Conservation (phyloP, 2,888 invertebrate genomes). For the Ischnus inquisitorius region DNA sequence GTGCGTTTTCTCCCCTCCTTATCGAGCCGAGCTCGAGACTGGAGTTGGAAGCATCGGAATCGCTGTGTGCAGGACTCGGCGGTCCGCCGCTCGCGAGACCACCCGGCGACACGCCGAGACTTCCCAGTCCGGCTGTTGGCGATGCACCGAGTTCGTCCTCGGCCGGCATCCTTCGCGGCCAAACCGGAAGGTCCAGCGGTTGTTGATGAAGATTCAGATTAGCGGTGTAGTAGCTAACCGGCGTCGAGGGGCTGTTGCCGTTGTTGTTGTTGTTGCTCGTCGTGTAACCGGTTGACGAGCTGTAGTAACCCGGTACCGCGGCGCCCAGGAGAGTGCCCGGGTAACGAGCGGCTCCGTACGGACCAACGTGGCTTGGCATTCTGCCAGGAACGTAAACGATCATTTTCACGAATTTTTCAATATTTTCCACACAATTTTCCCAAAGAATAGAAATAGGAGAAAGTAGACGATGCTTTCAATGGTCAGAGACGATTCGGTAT, state of each 20-base stretch:
- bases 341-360: conserved; percentile 83
- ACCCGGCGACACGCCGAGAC: conserved; percentile 75
- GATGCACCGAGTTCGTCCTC: conserved; percentile 82
- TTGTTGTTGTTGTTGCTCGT: conserved; percentile 66
- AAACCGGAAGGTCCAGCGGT: conserved; percentile 82
- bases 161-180: conserved; percentile 84
- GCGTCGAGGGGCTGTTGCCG: conserved; percentile 47
- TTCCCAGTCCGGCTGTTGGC: conserved; percentile 76
- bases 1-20: conserved; percentile 82
- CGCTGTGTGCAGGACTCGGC: conserved; percentile 83
- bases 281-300: conserved; percentile 77
- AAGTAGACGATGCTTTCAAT: conserved; percentile 16
- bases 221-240: conserved; percentile 62
- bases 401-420: conserved; percentile 75
- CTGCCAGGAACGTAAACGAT: conserved; percentile 85
- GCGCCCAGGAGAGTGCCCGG: conserved; percentile 82
- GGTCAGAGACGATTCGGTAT: conserved; percentile 23
- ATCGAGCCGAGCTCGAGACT: conserved; percentile 83
- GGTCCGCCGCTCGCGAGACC: conserved; percentile 79
- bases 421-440: not conserved
- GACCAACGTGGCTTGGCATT: conserved; percentile 84
- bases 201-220: conserved; percentile 72
- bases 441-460: not conserved
- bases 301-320: conserved; percentile 79
- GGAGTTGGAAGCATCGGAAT: conserved; percentile 84